Conservation (phyloP, 2,888 invertebrate genomes). For the Melangyna quadrimaculata region DNA sequence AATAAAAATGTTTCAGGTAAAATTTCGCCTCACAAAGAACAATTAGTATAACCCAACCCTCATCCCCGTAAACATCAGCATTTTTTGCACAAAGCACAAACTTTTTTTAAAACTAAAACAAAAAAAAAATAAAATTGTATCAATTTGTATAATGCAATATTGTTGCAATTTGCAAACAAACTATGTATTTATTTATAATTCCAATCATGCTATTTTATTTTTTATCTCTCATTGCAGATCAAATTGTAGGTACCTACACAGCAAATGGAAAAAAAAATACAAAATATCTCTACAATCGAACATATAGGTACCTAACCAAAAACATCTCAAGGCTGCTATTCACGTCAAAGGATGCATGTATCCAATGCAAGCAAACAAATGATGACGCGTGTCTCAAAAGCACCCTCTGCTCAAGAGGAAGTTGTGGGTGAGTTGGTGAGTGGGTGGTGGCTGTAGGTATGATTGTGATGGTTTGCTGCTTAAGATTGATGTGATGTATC, state of each 20-base stretch:
- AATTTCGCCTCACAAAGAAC: no score
- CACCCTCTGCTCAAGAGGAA: conserved; percentile 36
- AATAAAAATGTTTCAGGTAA: no score
- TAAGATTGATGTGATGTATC: neutral
- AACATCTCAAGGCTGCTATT: conserved; percentile 51
- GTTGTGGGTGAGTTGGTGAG: conserved; percentile 2
- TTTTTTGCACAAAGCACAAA: neutral
- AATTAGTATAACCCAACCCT: no score
- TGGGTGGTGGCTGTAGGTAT: neutral
- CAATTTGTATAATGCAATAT: neutral
- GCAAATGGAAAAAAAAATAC: neutral
- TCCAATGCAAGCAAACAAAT: conserved; percentile 16
- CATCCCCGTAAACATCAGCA: neutral
- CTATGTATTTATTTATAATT: neutral
- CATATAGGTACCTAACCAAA: neutral
- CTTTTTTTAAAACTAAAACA: neutral
- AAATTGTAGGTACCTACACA: neutral
- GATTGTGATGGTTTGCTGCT: neutral
- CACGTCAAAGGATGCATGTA: conserved; percentile 48
- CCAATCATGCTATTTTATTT: conserved; percentile 7
- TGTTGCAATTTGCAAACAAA: neutral
- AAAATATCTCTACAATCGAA: conserved; percentile 11
- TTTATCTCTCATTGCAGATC: conserved; percentile 52
- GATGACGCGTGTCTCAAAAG: conserved; percentile 51
- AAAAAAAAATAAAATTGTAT: neutral